Percentiles rank a stretch among this genome's conserved stretches.
Evolutionary conservation across 2,888 invertebrate genomes (phyloP).

Genomic region (Synergus umbraculus): DNA sequence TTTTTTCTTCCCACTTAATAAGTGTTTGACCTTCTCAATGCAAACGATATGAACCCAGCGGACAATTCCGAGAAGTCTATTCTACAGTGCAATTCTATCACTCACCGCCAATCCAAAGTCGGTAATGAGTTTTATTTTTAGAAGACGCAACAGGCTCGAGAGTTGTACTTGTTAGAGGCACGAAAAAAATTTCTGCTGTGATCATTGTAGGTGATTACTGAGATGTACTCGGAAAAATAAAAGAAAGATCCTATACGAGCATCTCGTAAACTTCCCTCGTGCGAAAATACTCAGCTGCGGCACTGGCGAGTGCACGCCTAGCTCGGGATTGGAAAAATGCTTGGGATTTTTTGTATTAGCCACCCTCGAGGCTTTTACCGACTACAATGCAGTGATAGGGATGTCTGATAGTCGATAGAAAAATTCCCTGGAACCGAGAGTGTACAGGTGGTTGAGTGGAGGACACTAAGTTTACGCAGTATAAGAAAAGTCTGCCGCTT

Average conservation of each 20-base stretch:
- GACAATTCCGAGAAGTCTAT: background rate
- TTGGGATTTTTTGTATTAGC: slow-evolving; percentile 7
- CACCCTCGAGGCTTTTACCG: slow-evolving; percentile 38
- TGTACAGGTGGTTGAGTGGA: slow-evolving; percentile 26
- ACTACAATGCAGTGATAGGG: slow-evolving; percentile 41
- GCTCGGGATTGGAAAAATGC: slow-evolving; percentile 17
- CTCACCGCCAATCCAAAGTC: background rate
- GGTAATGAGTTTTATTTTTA: background rate
- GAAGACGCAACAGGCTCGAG: background rate
- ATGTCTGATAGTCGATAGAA: slow-evolving; percentile 32
- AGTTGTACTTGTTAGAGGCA: background rate
- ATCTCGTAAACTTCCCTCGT: background rate
- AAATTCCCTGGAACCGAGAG: slow-evolving; percentile 31
- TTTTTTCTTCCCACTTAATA: slow-evolving; percentile 20
- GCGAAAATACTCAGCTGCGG: slow-evolving; percentile 14
- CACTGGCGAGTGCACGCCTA: slow-evolving; percentile 22
- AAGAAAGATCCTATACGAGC: background rate
- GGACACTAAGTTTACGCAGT: slow-evolving; percentile 32
- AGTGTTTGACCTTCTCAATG: slow-evolving; percentile 1
- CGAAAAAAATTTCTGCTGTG: too few relatives aligned
- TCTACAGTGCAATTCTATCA: background rate
- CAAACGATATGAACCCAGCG: background rate
- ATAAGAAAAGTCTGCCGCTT: slow-evolving; percentile 46
- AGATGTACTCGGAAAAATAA: too few relatives aligned
- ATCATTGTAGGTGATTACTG: too few relatives aligned